phyloP scores from a whole-genome alignment of 2,888 invertebrate genomes.

The Macrophya annulata region DNA sequence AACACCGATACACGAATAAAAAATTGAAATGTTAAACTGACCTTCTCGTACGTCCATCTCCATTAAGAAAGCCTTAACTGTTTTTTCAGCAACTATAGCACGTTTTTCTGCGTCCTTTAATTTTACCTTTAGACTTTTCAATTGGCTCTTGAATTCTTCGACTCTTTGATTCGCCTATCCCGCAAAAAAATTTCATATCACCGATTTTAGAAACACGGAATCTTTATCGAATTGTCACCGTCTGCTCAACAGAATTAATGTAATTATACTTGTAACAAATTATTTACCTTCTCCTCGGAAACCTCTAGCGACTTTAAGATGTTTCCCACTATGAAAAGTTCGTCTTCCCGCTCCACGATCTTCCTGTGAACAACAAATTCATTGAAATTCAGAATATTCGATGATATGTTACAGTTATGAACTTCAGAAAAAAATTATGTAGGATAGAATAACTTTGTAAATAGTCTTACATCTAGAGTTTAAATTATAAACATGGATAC shows the following conservation, averaged over 20 bases:
- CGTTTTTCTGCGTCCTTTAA: constrained; percentile 82
- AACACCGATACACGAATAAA: constrained; percentile 60
- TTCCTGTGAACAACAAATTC: constrained; percentile 77
- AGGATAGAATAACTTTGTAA: neutral
- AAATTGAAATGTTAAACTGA: constrained; percentile 66
- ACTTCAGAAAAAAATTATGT: neutral
- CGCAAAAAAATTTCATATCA: neutral
- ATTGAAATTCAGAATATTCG: neutral
- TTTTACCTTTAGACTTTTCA: constrained; percentile 71
- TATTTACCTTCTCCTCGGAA: constrained; percentile 85
- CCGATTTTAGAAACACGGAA: neutral
- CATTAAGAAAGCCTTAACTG: constrained; percentile 87
- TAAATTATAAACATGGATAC: neutral
- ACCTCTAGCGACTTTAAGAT: constrained; percentile 87
- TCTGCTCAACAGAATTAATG: neutral
- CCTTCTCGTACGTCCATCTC: constrained; percentile 88
- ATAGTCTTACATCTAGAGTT: neutral
- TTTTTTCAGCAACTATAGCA: constrained; percentile 86
- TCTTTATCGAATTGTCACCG: neutral
- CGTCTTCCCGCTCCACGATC: constrained; percentile 87
- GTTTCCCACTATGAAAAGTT: constrained; percentile 86
- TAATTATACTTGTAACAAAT: constrained; percentile 55
- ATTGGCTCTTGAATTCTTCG: constrained; percentile 83
- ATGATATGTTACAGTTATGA: neutral
- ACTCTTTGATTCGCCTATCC: constrained; percentile 83